Conservation (phyloP, 2,797 vertebrate species). For the Dendrocincla fuliginosa region DNA sequence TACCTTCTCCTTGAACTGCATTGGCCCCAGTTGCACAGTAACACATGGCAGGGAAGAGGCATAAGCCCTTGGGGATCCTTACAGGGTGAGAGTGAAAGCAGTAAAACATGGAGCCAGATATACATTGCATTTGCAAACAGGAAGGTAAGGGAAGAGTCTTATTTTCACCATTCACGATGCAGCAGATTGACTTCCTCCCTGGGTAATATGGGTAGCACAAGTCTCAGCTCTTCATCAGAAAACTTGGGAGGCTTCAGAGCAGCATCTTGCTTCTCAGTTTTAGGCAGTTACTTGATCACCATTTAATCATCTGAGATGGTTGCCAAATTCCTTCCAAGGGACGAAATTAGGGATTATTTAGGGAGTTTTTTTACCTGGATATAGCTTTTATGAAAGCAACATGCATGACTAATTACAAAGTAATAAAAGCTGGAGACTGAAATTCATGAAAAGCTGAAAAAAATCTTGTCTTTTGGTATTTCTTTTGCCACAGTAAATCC, state of each 20-base stretch:
- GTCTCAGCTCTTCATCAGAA: not conserved
- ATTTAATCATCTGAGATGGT: not conserved
- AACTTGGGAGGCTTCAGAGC: not conserved
- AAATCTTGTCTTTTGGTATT: not conserved
- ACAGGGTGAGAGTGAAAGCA: not conserved
- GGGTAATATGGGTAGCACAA: not conserved
- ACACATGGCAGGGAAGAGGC: not conserved
- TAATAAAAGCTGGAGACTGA: not conserved
- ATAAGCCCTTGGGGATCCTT: not conserved
- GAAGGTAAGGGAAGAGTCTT: not conserved
- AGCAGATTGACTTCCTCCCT: not conserved
- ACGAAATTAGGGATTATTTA: not conserved
- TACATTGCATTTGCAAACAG: not conserved
- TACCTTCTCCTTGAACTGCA: not conserved
- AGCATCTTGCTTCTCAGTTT: not conserved
- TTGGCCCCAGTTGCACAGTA: not conserved
- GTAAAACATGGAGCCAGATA: not conserved
- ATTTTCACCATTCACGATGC: not conserved
- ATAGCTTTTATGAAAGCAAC: not conserved
- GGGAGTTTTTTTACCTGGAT: not conserved
- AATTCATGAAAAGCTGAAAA: not conserved
- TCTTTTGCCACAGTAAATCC: not conserved
- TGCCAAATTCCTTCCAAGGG: not conserved
- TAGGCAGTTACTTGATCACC: not conserved
- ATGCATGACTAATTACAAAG: not conserved